Evolutionary conservation across 2,888 invertebrate species (phyloP).

Genomic region (Brachylomia viminalis): DNA sequence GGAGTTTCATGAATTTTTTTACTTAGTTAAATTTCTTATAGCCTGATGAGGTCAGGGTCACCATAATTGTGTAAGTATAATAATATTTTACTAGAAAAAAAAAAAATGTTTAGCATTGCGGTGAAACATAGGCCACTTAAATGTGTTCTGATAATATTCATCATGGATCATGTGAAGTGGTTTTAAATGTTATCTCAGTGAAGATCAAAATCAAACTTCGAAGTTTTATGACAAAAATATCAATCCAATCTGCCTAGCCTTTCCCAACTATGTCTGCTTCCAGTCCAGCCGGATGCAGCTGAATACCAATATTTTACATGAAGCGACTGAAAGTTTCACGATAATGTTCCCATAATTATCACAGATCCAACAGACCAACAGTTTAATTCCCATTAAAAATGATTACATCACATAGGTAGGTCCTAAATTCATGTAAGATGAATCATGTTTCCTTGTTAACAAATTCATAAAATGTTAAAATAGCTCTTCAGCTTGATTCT

Average conservation of each 20-base stretch:
- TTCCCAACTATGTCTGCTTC: not conserved
- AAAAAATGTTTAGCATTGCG: accelerated
- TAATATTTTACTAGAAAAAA: no score
- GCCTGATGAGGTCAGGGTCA: not conserved
- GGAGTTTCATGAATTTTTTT: not conserved
- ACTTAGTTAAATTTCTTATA: no score
- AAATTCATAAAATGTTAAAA: conserved; percentile 33
- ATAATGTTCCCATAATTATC: not conserved
- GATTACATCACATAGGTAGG: conserved; percentile 59
- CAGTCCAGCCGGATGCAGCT: not conserved
- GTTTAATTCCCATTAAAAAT: conserved; percentile 49
- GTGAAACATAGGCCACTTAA: not conserved
- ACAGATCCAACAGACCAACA: not conserved
- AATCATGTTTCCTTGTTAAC: conserved; percentile 58
- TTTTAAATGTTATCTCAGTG: not conserved
- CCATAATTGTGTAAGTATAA: not conserved
- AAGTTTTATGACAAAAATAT: no score
- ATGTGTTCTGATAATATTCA: not conserved
- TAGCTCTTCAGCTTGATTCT: conserved; percentile 25
- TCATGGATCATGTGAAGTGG: not conserved
- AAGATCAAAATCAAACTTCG: not conserved
- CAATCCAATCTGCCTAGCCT: not conserved
- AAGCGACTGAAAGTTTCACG: not conserved
- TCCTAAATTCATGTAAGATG: conserved; percentile 62
- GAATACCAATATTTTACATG: not conserved